Percentiles rank a stretch among this genome's conserved stretches.
Evolutionary conservation across 2,888 invertebrate species (phyloP).

Genomic region (Eupithecia inturbata): DNA sequence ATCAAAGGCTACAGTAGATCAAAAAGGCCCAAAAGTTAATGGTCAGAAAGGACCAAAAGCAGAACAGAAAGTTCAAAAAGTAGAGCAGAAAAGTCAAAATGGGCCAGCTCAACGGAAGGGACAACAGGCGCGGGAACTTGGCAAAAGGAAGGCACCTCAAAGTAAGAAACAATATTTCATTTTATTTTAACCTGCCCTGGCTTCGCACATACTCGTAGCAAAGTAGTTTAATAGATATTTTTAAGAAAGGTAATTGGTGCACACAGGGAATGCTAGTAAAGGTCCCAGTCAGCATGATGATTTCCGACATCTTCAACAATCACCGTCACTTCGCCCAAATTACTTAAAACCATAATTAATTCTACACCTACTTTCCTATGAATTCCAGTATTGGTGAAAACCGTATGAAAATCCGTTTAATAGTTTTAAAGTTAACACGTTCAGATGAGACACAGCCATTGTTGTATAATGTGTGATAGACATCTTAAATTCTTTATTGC

Average conservation of each 20-base stretch:
- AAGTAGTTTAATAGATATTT: neutral
- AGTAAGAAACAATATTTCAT: slow-evolving; percentile 48
- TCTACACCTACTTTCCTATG: too few species aligned
- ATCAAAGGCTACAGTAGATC: neutral
- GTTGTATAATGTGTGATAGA: too few species aligned
- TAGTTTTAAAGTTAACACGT: neutral
- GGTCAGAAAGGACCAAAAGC: slow-evolving; percentile 13
- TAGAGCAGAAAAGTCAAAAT: slow-evolving; percentile 16
- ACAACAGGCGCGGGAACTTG: slow-evolving; percentile 37
- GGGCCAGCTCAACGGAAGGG: slow-evolving; percentile 21
- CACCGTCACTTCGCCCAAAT: too few species aligned
- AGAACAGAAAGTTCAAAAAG: slow-evolving; percentile 14
- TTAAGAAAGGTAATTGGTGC: neutral
- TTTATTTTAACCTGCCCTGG: neutral
- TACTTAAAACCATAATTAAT: too few species aligned
- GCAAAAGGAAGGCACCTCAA: slow-evolving; percentile 52
- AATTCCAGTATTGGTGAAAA: neutral
- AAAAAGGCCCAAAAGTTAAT: slow-evolving; percentile 10
- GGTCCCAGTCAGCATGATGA: neutral
- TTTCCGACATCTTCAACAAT: neutral
- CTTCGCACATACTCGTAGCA: neutral
- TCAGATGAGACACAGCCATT: too few species aligned
- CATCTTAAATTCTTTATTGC: too few species aligned
- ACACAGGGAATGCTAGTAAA: neutral
- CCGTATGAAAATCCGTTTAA: neutral